phyloP scores from a whole-genome alignment of 1,140 invertebrate genomes.

The Heliconius congener region DNA sequence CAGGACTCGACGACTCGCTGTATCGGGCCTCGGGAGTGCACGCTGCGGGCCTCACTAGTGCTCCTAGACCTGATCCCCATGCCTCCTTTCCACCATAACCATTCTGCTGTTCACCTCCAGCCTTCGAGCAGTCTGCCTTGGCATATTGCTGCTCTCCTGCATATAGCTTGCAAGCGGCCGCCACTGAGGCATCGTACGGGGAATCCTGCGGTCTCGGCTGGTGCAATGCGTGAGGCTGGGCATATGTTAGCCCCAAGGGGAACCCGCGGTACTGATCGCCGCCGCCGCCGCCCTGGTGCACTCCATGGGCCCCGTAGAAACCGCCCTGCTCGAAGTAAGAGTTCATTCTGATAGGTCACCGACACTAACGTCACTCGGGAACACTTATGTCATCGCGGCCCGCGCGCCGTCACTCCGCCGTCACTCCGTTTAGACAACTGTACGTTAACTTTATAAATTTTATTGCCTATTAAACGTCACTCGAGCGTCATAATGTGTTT shows the following conservation, averaged over 20 bases:
- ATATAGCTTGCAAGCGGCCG: conserved; percentile 92
- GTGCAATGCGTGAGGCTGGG: conserved; percentile 91
- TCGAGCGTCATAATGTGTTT: conserved; percentile 78
- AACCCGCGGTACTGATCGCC: conserved; percentile 90
- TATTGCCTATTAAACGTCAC: conserved; percentile 80
- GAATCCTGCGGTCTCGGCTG: conserved; percentile 92
- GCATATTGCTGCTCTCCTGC: conserved; percentile 87
- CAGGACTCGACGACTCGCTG: conserved; percentile 88
- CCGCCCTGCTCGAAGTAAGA: conserved; percentile 97
- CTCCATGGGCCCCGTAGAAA: conserved; percentile 94
- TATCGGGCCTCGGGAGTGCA: conserved; percentile 93
- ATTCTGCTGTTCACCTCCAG: conserved; percentile 84
- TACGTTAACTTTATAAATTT: conserved; percentile 78
- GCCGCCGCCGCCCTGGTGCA: conserved; percentile 86
- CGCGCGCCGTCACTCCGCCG: conserved; percentile 66
- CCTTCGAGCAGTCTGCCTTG: conserved; percentile 83
- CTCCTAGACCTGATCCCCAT: conserved; percentile 85
- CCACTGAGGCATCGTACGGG: conserved; percentile 93
- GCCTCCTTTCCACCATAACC: conserved; percentile 87
- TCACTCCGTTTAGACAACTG: conserved; percentile 65
- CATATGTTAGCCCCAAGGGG: conserved; percentile 92
- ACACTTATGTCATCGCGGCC: conserved; percentile 78
- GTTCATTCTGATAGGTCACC: conserved; percentile 88
- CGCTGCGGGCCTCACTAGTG: conserved; percentile 87
- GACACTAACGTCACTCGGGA: conserved; percentile 71